Evolutionary conservation across 2,888 invertebrate species (phyloP).

Genomic region (Netelia inedita): DNA sequence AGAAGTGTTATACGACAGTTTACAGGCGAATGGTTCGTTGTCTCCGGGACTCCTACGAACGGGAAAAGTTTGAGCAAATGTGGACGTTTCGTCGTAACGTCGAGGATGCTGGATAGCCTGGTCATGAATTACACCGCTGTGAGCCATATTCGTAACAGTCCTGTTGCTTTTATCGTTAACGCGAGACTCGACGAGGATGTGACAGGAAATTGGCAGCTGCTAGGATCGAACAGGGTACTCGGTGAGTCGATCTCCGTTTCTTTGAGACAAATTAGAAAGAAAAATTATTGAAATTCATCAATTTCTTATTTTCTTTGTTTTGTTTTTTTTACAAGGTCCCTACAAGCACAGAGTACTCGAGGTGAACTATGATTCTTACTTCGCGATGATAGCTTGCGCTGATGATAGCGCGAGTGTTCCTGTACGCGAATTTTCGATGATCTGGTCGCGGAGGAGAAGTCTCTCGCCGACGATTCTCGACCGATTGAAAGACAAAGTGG

Average conservation of each 20-base stretch:
- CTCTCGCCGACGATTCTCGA: constrained; percentile 64
- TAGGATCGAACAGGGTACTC: constrained; percentile 64
- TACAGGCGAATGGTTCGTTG: constrained; percentile 69
- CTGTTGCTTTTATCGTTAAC: constrained; percentile 61
- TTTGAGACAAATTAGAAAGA: background rate
- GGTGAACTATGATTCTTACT: constrained; percentile 65
- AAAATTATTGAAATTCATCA: background rate
- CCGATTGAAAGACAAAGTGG: constrained; percentile 67
- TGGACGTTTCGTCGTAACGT: constrained; percentile 62
- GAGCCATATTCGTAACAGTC: constrained; percentile 50
- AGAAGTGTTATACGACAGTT: constrained; percentile 46
- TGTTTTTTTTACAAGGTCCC: constrained; percentile 70
- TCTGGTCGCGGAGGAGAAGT: constrained; percentile 72
- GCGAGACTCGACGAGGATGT: constrained; percentile 62
- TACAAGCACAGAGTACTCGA: constrained; percentile 69
- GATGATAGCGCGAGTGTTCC: constrained; percentile 59
- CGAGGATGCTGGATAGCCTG: constrained; percentile 45
- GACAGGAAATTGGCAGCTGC: constrained; percentile 69
- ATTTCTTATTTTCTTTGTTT: background rate
- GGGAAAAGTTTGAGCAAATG: constrained; percentile 68
- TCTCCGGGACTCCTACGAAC: constrained; percentile 67
- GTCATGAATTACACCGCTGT: constrained; percentile 68
- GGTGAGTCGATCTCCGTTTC: constrained; percentile 56
- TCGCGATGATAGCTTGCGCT: constrained; percentile 71
- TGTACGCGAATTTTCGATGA: constrained; percentile 73